phyloP scores from a whole-genome alignment of 2,888 invertebrate species.

The Melinaea marsaeus region DNA sequence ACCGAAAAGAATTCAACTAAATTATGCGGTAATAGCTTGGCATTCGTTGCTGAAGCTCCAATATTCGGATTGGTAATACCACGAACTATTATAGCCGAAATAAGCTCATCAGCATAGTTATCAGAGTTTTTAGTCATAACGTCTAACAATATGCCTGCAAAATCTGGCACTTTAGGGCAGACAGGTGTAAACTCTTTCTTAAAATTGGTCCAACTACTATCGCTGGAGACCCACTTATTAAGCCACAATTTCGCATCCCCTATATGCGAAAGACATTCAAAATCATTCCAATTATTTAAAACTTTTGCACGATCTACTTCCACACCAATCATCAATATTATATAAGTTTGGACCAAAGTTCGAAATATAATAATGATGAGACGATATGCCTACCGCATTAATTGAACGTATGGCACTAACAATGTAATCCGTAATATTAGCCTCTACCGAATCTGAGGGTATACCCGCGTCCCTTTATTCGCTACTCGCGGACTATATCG shows the following conservation, averaged over 20 bases:
- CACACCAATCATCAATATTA: background rate
- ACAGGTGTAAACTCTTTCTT: background rate
- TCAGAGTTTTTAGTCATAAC: background rate
- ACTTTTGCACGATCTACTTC: slow-evolving; percentile 1
- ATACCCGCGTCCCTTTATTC: background rate
- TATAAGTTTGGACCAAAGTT: background rate
- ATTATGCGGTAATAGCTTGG: slow-evolving; percentile 1
- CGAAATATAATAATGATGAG: slow-evolving; percentile 1
- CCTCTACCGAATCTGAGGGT: too few species aligned
- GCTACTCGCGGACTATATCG: background rate
- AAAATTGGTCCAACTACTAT: background rate
- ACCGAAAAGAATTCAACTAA: slow-evolving; percentile 2
- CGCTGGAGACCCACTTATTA: background rate
- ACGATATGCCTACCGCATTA: background rate
- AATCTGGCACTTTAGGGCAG: background rate
- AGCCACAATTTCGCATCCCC: slow-evolving; percentile 1
- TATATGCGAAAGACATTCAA: background rate
- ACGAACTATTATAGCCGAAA: slow-evolving; percentile 5
- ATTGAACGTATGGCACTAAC: too few species aligned
- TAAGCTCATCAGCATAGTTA: slow-evolving; percentile 1
- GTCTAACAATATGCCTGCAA: background rate
- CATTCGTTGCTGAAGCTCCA: background rate
- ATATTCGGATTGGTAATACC: background rate
- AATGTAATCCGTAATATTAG: too few species aligned
- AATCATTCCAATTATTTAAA: background rate